Percentiles rank a stretch among this genome's conserved stretches.
Evolutionary conservation across 2,888 invertebrate species (phyloP).

Genomic region (Ceriagrion tenellum): DNA sequence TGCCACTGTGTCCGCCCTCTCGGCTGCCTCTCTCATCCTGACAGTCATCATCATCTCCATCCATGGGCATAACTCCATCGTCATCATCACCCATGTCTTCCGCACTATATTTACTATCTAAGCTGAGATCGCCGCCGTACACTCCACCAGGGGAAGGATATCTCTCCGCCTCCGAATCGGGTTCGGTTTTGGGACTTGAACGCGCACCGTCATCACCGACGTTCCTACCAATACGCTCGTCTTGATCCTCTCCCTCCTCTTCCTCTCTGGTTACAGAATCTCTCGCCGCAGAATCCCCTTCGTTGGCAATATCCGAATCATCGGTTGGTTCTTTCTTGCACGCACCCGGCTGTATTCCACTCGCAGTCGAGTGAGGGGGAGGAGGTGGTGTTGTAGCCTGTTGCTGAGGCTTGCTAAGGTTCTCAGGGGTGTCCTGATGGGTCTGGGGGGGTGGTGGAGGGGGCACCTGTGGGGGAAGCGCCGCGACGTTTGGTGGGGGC

Average conservation of each 20-base stretch:
- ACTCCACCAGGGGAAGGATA: constrained; percentile 82
- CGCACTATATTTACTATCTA: constrained; percentile 88
- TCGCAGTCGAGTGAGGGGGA: constrained; percentile 77
- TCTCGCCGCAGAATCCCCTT: constrained; percentile 69
- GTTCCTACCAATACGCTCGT: constrained; percentile 76
- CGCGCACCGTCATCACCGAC: constrained; percentile 78
- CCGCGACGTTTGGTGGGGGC: constrained; percentile 69
- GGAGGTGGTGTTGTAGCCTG: constrained; percentile 73
- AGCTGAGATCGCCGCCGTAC: constrained; percentile 88
- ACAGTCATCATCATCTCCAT: constrained; percentile 60
- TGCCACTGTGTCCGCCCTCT: constrained; percentile 74
- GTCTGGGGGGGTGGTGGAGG: constrained; percentile 75
- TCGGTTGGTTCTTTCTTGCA: constrained; percentile 68
- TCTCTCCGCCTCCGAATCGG: constrained; percentile 81
- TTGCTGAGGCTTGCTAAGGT: constrained; percentile 84
- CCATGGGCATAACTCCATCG: constrained; percentile 68
- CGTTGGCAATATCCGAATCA: constrained; percentile 44
- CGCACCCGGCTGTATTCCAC: constrained; percentile 66
- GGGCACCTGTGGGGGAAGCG: constrained; percentile 40
- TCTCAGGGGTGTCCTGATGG: constrained; percentile 89
- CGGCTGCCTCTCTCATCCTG: constrained; percentile 66
- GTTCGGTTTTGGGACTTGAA: constrained; percentile 85
- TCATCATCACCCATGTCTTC: constrained; percentile 80
- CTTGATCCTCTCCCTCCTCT: constrained; percentile 72
- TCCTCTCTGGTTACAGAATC: constrained; percentile 57